Base-by-base conservation (phyloP, 1,140 invertebrate species). In the Saccostrea glomerata region DNA sequence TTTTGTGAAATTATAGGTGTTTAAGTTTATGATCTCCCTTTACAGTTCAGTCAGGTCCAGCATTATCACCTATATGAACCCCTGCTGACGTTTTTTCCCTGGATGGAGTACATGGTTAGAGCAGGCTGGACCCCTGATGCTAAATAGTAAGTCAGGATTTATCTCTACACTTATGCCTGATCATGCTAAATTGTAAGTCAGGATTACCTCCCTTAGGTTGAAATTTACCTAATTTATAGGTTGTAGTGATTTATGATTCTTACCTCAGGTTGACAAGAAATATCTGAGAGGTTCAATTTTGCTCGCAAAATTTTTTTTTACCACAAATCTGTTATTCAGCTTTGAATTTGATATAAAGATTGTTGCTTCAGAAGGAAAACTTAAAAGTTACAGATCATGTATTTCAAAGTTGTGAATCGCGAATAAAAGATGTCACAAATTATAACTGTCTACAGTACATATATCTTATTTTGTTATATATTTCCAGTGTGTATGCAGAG, bases 61-160 rank as follows among this genome's bases (percentile, higher is more conserved):
- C 17, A 82, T 92, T 36, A 58, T 87, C 89, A 92, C n/a, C 84
- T 95, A 84, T 88, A 89, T 84, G 91, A 92, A 73, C 91, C 94
- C 12, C 82, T 95, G 55, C 86, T 84, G 23, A 63, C 90, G 7
- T 96, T 98, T 86, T 99, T 98, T 94, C 97, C 98, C 0, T 98
- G 97, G 97, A 97, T 97, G 95, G 98, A 99, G 93, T 99, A 99
- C 94, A 96, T 99, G 90, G 97, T 98, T 0, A 96, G 98, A 91
- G 97, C 97, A 56, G 98, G 98, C 0, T 99, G 98, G 98, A 98
- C 97, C 0, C 97, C 98, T 2, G 97, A 98, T 94, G 97, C 97
- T 58, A 96, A 97, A 94, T 97, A 97, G 98, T 99, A 90, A 91
- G 93, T 91, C 47, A 40, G 2, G 7, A 13, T n/a, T 77, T 60